Conservation (phyloP, 1,140 invertebrate species). For the Antheraea mylitta region DNA sequence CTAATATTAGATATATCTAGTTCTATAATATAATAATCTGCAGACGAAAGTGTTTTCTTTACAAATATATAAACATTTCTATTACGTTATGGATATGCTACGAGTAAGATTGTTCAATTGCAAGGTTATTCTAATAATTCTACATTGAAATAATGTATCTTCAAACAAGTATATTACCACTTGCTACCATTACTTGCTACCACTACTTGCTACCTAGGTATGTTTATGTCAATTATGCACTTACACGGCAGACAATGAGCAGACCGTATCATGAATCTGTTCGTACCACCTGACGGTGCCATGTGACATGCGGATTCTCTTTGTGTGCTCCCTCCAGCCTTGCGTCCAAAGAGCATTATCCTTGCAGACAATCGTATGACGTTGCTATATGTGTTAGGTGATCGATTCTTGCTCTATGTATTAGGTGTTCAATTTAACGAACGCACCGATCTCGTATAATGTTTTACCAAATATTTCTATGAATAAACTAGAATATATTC, state of each 20-base stretch:
- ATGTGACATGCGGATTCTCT: constrained; percentile 55
- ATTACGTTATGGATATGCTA: too few relatives aligned
- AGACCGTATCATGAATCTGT: constrained; percentile 52
- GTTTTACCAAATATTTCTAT: not conserved
- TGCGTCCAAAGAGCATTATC: constrained; percentile 31
- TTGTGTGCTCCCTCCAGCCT: constrained; percentile 33
- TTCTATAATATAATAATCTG: too few relatives aligned
- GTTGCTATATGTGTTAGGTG: constrained; percentile 20
- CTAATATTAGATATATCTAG: too few relatives aligned
- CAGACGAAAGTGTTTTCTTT: too few relatives aligned
- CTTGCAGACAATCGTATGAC: constrained; percentile 21
- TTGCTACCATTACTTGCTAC: too few relatives aligned
- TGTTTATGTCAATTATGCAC: constrained; percentile 52
- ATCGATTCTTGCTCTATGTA: constrained; percentile 16
- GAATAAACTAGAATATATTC: too few relatives aligned
- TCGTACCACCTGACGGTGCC: constrained; percentile 50
- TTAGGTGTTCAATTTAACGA: constrained; percentile 13
- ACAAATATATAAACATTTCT: too few relatives aligned
- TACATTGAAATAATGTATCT: too few relatives aligned
- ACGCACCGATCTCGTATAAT: not conserved
- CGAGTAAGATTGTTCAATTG: too few relatives aligned
- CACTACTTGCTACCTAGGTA: not conserved
- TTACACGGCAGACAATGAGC: constrained; percentile 59
- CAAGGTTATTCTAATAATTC: not conserved
- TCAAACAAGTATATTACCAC: not conserved